These are phyloP conservation scores for Microcebus tavaratra DNA, from an alignment of 2,113 vertebrate genomes.

Conservation along the genomic window DNA sequence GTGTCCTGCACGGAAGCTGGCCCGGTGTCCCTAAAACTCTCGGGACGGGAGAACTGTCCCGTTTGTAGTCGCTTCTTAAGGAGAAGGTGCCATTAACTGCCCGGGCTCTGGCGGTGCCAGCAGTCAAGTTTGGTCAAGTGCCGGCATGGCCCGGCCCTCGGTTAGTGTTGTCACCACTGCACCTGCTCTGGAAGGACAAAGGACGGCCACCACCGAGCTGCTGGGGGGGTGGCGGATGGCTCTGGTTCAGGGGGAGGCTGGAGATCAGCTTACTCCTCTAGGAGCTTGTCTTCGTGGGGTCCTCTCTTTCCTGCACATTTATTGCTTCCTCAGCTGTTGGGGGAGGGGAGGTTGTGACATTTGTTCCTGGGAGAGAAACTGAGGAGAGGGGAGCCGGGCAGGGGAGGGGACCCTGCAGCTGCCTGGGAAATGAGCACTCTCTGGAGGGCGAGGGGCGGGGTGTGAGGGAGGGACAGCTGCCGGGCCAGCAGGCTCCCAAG, in stretches of 20 bases:
- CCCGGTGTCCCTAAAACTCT: conserved; percentile 26
- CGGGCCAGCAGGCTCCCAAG: not conserved
- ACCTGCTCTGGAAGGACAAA: not conserved
- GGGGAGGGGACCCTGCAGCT: rapidly evolving
- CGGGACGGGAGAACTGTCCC: conserved; percentile 3
- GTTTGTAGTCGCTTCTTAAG: conserved; percentile 54
- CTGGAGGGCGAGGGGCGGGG: rapidly evolving
- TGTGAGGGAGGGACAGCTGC: conserved; percentile 14
- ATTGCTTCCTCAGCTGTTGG: not conserved
- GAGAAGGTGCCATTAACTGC: conserved; percentile 48
- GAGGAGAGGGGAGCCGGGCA: no score
- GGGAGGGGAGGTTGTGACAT: not conserved
- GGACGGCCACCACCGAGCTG: not conserved
- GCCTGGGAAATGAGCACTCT: not conserved
- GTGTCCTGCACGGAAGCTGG: conserved; percentile 10
- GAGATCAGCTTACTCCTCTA: not conserved
- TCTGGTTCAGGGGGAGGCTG: not conserved
- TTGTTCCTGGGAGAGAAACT: conserved; percentile 3
- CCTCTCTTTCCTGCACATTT: not conserved
- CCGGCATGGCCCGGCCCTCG: not conserved
- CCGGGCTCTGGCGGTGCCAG: conserved; percentile 32
- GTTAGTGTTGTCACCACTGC: conserved; percentile 36
- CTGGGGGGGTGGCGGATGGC: not conserved
- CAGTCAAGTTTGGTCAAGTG: not conserved
- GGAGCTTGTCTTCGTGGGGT: not conserved